Conservation (phyloP, 2,797 vertebrate species). For the Dermochelys coriacea region DNA sequence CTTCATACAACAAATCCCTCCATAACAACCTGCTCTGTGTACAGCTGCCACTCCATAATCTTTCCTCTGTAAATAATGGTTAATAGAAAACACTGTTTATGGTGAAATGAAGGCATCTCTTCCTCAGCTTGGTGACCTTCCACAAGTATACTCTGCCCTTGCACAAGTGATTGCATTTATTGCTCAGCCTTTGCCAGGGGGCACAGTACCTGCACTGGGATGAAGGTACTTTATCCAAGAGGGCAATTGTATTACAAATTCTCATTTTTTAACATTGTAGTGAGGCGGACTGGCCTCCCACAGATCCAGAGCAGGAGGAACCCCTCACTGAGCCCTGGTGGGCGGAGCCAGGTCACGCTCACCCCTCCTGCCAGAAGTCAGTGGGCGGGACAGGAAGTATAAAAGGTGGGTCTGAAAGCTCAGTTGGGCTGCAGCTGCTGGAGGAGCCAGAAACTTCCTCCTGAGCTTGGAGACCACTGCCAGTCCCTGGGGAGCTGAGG, state of each 20-base stretch:
- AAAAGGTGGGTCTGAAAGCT: no score
- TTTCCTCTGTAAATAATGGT: not conserved
- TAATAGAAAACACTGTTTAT: not conserved
- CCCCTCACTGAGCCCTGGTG: no score
- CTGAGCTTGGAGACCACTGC: no score
- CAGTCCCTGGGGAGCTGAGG: no score
- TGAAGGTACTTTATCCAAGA: not conserved
- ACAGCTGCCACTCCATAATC: not conserved
- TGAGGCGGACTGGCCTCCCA: no score
- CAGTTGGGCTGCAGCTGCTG: no score
- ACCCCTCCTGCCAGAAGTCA: no score
- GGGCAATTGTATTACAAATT: accelerated
- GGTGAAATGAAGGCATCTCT: not conserved
- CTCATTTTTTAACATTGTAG: not conserved
- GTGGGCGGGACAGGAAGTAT: no score
- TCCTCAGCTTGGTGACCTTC: not conserved
- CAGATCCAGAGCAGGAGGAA: no score
- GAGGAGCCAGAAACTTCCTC: no score
- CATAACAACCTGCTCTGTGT: not conserved
- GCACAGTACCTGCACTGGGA: not conserved
- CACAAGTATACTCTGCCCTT: not conserved
- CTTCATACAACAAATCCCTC: not conserved
- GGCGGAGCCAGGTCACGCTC: no score
- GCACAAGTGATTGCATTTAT: not conserved
- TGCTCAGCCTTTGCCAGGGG: not conserved